Conservation (phyloP, 1,140 invertebrate species). For the Hestina assimilis region DNA sequence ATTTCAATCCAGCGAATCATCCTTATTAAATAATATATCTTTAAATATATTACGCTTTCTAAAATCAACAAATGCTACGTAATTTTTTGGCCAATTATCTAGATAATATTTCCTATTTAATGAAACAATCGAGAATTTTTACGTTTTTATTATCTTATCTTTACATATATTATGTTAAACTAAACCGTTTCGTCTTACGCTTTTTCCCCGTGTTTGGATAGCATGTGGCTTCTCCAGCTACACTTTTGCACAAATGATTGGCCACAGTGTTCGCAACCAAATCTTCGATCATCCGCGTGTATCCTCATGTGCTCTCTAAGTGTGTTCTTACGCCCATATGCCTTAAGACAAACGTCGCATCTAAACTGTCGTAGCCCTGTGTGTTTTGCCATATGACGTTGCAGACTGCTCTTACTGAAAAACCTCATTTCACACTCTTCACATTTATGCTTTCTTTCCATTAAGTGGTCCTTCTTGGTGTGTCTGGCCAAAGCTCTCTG, state of each 20-base stretch:
- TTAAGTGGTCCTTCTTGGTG: constrained; percentile 51
- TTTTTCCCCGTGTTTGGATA: constrained; percentile 51
- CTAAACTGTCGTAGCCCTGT: constrained; percentile 86
- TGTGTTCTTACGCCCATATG: constrained; percentile 88
- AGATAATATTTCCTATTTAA: too few species aligned
- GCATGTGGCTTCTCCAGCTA: constrained; percentile 59
- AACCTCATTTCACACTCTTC: constrained; percentile 84
- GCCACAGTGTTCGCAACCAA: constrained; percentile 42
- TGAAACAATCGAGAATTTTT: background rate
- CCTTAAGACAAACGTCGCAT: constrained; percentile 87
- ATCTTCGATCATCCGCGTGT: constrained; percentile 47
- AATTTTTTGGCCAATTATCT: too few species aligned
- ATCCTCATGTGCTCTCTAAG: constrained; percentile 83
- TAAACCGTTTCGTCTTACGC: background rate
- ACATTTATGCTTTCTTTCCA: constrained; percentile 50
- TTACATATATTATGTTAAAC: background rate
- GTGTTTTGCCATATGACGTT: constrained; percentile 86
- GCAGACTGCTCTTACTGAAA: constrained; percentile 84
- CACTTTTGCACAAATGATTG: constrained; percentile 65
- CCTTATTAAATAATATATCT: too few species aligned
- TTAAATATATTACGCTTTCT: too few species aligned
- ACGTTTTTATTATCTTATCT: background rate
- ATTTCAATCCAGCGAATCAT: background rate
- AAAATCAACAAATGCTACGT: background rate
- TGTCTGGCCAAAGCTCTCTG: constrained; percentile 41